A percentile compares a stretch with the other conserved stretches of the same genome.
phyloP scores from a whole-genome alignment of 2,113 vertebrate species.

The Electrona antarctica region DNA sequence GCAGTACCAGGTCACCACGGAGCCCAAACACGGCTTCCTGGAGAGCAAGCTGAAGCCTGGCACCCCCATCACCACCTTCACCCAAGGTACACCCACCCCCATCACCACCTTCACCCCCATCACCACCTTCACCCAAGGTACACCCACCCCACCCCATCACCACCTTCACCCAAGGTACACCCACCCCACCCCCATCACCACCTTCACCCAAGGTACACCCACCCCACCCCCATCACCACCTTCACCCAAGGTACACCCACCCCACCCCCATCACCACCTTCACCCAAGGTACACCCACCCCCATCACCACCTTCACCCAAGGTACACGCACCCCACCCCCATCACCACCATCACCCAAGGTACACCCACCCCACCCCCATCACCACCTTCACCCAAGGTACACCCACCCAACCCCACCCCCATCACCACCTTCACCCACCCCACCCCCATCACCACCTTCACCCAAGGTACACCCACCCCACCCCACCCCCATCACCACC shows the following conservation, averaged over 20 bases:
- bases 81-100: conserved; percentile 93
- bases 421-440: conserved; percentile 85
- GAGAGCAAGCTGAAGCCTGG: conserved; percentile 90
- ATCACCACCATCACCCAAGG: conserved; percentile 88
- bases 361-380: conserved; percentile 61
- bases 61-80: conserved; percentile 78
- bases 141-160: neutral
- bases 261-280: conserved; percentile 68
- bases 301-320: too few relatives aligned
- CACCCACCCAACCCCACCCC: neutral
- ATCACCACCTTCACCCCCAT: too few relatives aligned
- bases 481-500: conserved; percentile 29
- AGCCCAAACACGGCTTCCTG: conserved; percentile 86
- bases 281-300: conserved; percentile 86
- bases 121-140: conserved; percentile 90
- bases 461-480: too few relatives aligned
- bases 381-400: too few relatives aligned
- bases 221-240: too few relatives aligned
- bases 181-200: conserved; percentile 2
- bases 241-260: too few relatives aligned
- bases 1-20: conserved; percentile 85
- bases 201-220: conserved; percentile 93
- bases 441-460: conserved; percentile 17
- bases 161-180: too few relatives aligned
- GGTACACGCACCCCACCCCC: neutral